These are phyloP conservation scores for Microchirus variegatus DNA, from an alignment of 2,797 vertebrate species.

Conservation along the genomic window DNA sequence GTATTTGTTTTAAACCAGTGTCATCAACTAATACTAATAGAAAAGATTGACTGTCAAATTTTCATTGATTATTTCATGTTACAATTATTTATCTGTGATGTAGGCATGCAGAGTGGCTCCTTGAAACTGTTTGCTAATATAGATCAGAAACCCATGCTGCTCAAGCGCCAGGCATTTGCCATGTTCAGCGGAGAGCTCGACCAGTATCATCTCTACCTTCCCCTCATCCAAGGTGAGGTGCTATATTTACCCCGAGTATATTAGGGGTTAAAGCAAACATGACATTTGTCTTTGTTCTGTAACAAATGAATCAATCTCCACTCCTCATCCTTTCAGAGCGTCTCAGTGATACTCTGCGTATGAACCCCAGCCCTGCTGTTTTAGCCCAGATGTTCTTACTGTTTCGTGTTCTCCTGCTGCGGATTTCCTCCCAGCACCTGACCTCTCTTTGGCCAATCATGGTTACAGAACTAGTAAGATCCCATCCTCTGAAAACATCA, in stretches of 20 bases:
- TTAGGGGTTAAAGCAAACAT: not conserved
- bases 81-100: slow-evolving; percentile 10
- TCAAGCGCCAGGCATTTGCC: slow-evolving; percentile 95
- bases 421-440: slow-evolving; percentile 95
- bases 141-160: slow-evolving; percentile 95
- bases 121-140: slow-evolving; percentile 90
- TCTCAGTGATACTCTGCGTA: slow-evolving; percentile 91
- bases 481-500: not conserved
- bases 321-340: slow-evolving; percentile 82
- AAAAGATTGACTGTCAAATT: too few species aligned
- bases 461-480: slow-evolving; percentile 94
- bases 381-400: slow-evolving; percentile 96
- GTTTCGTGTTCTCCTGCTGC: slow-evolving; percentile 94
- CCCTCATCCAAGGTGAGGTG: slow-evolving; percentile 92
- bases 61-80: slow-evolving; percentile 2
- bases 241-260: not conserved
- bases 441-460: slow-evolving; percentile 98
- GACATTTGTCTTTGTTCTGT: not conserved
- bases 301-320: not conserved
- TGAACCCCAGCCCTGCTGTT: slow-evolving; percentile 86
- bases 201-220: slow-evolving; percentile 96
- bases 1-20: not conserved
- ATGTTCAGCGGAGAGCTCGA: slow-evolving; percentile 95
- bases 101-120: slow-evolving; percentile 94
- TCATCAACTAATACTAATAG: too few species aligned